Evolutionary conservation across 2,888 invertebrate species (phyloP), one percentile per base, ranked within the genome.

Genomic region (Drosophila quasianomalipes): DNA sequence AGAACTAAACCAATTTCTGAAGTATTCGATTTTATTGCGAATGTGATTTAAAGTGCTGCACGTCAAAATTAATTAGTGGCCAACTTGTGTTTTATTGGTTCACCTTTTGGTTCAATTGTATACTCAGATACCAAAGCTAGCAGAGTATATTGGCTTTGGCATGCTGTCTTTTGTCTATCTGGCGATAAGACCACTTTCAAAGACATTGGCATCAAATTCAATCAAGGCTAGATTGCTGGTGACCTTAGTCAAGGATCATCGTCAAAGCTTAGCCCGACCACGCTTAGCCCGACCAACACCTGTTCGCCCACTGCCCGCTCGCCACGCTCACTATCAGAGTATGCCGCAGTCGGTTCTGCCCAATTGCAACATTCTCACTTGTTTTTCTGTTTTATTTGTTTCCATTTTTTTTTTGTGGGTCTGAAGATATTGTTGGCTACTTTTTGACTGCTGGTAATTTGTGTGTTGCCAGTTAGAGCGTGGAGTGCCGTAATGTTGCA

Each of bases 361-460:
- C 26, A 26, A 35, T 26, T 22, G 41, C n/a, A 41, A 44, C 16
- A 19, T 54, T 33, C 22, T 65, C 19, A 28, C n/a, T 2, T 65
- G n/a, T 35, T 59, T 49, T 66, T 26, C 61, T 5, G 16, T 63
- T 64, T 37, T 37, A 19, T 64, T 33, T 30, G 33, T 31, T 3
- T 22, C 22, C 1, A 19, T 58, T 58, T 37, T 69, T 57, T 16
- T 51, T 33, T 10, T 33, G 47, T 31, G 28, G 53, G 26, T 35
- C 4, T 30, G 7, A 78, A 67, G 72, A 70, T 82, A 70, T 68
- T 66, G 75, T 79, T 71, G 82, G 82, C 74, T 79, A 76, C 79
- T 79, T 79, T 81, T 79, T 72, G 74, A 74, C 68, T 69, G 76
- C n/a, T 84, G 84, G 85, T 84, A 89, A 84, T 84, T 84, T 85